These are phyloP conservation scores for Erythrolamprus reginae DNA, from an alignment of 2,113 vertebrate species.

Conservation along the genomic window DNA sequence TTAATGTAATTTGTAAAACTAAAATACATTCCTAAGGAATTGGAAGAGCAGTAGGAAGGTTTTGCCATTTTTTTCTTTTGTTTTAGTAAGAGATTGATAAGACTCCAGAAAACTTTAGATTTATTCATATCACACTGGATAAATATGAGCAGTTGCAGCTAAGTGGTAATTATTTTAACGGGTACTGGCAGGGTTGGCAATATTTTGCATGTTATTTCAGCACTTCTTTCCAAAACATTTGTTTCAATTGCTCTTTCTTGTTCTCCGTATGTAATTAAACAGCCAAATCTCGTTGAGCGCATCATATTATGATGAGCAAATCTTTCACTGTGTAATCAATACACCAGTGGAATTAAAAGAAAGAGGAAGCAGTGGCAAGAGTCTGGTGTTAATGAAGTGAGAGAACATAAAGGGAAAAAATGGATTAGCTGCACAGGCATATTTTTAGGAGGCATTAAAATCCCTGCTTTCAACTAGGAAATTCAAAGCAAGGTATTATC, in stretches of 20 bases:
- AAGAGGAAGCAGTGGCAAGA: background rate
- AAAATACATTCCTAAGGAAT: background rate
- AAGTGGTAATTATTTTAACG: background rate
- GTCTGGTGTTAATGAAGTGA: background rate
- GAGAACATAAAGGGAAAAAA: background rate
- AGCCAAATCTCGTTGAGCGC: background rate
- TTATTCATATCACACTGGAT: background rate
- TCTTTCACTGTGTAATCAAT: background rate
- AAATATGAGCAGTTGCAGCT: background rate
- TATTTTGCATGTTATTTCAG: background rate
- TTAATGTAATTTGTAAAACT: background rate
- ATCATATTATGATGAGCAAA: background rate
- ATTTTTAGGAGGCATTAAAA: background rate
- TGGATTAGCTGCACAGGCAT: background rate
- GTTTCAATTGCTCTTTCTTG: background rate
- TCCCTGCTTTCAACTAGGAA: background rate
- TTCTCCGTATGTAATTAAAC: background rate
- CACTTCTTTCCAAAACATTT: background rate
- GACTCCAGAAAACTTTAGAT: background rate
- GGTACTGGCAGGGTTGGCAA: background rate
- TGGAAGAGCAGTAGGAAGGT: background rate
- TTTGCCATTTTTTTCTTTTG: background rate
- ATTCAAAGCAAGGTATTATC: background rate
- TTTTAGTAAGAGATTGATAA: background rate
- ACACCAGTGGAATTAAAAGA: background rate